Base-by-base conservation (phyloP, 2,797 vertebrate species). In the Zonotrichia albicollis region DNA sequence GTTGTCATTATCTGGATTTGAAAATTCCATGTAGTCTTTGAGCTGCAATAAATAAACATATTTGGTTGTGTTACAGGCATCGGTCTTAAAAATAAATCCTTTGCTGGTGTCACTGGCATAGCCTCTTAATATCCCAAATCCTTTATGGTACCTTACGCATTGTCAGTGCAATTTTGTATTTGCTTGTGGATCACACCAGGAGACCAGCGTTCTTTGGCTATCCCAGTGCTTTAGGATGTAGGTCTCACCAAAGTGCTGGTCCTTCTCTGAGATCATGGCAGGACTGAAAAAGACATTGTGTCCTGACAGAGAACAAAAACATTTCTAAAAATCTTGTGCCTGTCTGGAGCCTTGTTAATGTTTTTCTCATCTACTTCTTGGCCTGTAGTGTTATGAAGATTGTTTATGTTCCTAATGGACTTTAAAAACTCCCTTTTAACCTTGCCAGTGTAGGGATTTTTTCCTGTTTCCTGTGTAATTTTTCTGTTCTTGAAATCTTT, bases 251-350 rank as follows among this genome's bases (percentile, higher is more conserved):
- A 74, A 68, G 22, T 27, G 21, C 43, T 79, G 43, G 15, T 66
- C 26, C 12, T 88, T 73, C 73, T 60, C 29, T 51, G 30, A 88
- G 36, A n/a, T 79, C 80, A 54, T 25, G 68, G 34, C 61, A 76
- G 78, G 45, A 73, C 42, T 84, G 88, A 36, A 75, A 64, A 94
- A 86, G 19, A 26, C 62, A 58, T 65, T 0, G 1, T 5, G 3
- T 86, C n/a, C 76, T 91, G 83, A 90, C 86, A 72, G 62, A 81
- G 76, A 84, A 60, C 54, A 91, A 77, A 93, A 88, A 48, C 11
- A 13, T 66, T 65, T 66, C 55, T 54, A 55, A 61, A 72, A 73
- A 45, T 9, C 40, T 77, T 50, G 29, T 77, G 64, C 65, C 42
- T 92, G 11, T 76, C 90, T 85, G 53, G 34, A 93, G 19, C 54